Conservation (phyloP, 2,113 vertebrate genomes). For the Hymenochirus boettgeri region DNA sequence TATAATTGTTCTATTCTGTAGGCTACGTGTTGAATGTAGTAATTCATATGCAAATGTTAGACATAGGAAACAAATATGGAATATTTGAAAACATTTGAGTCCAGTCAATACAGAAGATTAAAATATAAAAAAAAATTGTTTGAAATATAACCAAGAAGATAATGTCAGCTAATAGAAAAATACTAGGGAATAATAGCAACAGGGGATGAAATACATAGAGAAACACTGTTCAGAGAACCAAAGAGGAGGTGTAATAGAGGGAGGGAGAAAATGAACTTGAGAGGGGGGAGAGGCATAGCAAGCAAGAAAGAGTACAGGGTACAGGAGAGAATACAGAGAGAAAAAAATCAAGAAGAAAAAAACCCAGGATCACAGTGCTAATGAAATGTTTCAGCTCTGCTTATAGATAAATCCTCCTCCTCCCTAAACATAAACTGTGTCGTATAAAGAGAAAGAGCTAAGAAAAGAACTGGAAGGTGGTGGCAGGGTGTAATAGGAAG, state of each 20-base stretch:
- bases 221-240: too few species aligned
- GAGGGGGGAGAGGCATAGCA: constrained; percentile 14
- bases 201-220: background rate
- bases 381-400: background rate
- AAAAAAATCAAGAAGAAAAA: background rate
- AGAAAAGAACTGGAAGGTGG: background rate
- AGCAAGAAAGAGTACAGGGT: constrained; percentile 21
- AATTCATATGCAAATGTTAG: too few species aligned
- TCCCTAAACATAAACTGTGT: background rate
- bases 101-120: too few species aligned
- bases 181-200: too few species aligned
- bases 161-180: too few species aligned
- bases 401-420: background rate
- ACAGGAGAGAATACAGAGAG: constrained; percentile 5
- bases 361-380: background rate
- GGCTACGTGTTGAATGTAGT: background rate
- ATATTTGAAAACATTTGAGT: too few species aligned
- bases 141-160: too few species aligned
- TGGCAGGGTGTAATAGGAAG: background rate
- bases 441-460: background rate
- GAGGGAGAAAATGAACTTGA: constrained; percentile 18
- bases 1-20: too few species aligned
- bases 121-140: too few species aligned
- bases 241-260: constrained; percentile 13
- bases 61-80: too few species aligned